Conservation (phyloP, 64 coral and sea anemone genomes). For the Dendronephthya gigantea region DNA sequence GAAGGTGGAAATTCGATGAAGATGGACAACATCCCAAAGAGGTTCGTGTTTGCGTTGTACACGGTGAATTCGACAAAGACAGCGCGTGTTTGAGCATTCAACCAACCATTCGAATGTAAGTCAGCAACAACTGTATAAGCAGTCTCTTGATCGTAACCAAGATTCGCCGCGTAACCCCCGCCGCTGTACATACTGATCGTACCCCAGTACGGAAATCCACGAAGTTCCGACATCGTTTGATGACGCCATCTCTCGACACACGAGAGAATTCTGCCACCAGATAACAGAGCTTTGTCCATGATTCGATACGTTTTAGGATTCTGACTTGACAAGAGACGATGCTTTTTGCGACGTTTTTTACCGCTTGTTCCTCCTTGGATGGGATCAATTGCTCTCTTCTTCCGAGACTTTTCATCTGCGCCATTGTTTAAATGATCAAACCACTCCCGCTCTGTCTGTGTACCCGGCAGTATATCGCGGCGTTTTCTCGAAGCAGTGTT, state of each 20-base stretch:
- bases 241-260: conserved; percentile 69
- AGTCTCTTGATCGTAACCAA: conserved; percentile 65
- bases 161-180: conserved; percentile 68
- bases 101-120: conserved; percentile 73
- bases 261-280: conserved; percentile 60
- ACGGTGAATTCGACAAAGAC: too few relatives aligned
- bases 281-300: conserved; percentile 41
- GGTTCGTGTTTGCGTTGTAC: too few relatives aligned
- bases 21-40: conserved; percentile 72
- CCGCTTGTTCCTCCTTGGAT: conserved; percentile 62
- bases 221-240: conserved; percentile 28
- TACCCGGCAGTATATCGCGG: neutral
- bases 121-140: conserved; percentile 71
- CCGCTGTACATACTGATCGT: conserved; percentile 46
- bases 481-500: conserved; percentile 5
- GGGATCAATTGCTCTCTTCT: conserved; percentile 60
- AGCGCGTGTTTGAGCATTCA: conserved; percentile 49
- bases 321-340: conserved; percentile 1
- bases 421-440: neutral
- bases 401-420: neutral
- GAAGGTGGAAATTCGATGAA: conserved; percentile 73
- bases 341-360: conserved; percentile 49
- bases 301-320: conserved; percentile 53
- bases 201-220: conserved; percentile 81
- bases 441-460: neutral